Evolutionary conservation across 2,113 vertebrate species (phyloP).

Genomic region (Odocoileus virginianus): DNA sequence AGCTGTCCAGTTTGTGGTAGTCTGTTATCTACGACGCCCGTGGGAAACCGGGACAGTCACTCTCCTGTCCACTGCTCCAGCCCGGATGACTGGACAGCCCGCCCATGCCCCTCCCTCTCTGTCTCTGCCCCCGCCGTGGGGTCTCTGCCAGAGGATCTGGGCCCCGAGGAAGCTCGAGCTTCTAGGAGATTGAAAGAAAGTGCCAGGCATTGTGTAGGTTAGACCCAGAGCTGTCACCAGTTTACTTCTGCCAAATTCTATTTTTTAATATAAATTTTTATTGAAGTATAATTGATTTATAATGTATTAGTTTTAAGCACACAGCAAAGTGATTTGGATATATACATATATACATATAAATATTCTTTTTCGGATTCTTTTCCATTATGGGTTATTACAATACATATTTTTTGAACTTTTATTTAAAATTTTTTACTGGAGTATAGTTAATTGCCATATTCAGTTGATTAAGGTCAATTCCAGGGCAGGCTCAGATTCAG

Average conservation of each 20-base stretch:
- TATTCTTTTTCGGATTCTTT: not conserved
- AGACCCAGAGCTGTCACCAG: not conserved
- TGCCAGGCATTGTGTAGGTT: no score
- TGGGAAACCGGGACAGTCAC: not conserved
- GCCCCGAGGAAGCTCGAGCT: not conserved
- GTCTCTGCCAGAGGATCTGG: not conserved
- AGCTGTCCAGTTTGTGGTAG: not conserved
- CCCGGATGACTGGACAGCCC: not conserved
- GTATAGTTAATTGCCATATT: not conserved
- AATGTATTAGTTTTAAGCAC: not conserved
- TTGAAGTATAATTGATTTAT: not conserved
- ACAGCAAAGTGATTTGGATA: not conserved
- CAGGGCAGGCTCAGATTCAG: not conserved
- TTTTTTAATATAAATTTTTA: not conserved
- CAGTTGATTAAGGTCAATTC: not conserved
- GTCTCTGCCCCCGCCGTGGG: accelerated
- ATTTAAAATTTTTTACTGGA: not conserved
- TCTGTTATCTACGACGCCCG: not conserved
- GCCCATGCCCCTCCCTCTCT: not conserved
- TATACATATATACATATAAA: not conserved
- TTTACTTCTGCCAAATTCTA: not conserved
- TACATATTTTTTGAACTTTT: not conserved
- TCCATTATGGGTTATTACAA: not conserved
- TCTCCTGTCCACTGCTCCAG: not conserved
- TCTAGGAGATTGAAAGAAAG: not conserved